Evolutionary conservation across 1,140 invertebrate species (phyloP), one percentile per base, ranked within the genome.

Genomic region (Mycetomoellerius zeteki): DNA sequence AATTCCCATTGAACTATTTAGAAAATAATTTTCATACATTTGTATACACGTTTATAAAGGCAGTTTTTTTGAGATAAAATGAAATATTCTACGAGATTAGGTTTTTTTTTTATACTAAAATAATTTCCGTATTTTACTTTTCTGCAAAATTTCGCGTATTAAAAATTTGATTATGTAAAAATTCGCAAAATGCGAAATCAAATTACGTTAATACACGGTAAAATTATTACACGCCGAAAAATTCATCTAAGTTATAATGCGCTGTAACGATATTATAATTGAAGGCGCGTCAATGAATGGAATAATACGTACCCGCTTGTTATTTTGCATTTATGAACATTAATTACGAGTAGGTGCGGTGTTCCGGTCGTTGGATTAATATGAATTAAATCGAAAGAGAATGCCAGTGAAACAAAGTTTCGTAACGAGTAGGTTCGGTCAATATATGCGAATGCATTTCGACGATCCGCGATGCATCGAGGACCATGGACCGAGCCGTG

Each of bases 371-470:
- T 60, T 60, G 54, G 14, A 84, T 62, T 60, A 75, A 82, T 60
- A 14, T 72, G 80, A 75, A 84, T 84, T 84, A 73, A 60, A 84
- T 84, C 43, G 69, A 37, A 27, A 50, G 54, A 84, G 69, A 84
- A 84, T 50, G 54, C 54, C 54, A n/a, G 37, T 12, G 77, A 69
- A 69, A 69, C 77, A 60, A 84, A 84, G 33, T 84, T 84, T 84
- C 33, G 37, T 73, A 82, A 80, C 54, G 62, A 80, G 77, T 69
- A 52, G 47, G 67, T 54, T 33, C 77, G 54, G 52, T 73, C 80
- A 69, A 84, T 84, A 84, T 84, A 60, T 71, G 27, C 69, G 80
- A 60, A 82, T 37, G 56, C 69, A 72, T 60, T 58, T 81, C 67
- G 52, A 82, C 69, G 54, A 60, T 19, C 54, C 30, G 30, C 75